Conservation (phyloP, 2,113 vertebrate genomes). For the Pachycephala philippinensis region DNA sequence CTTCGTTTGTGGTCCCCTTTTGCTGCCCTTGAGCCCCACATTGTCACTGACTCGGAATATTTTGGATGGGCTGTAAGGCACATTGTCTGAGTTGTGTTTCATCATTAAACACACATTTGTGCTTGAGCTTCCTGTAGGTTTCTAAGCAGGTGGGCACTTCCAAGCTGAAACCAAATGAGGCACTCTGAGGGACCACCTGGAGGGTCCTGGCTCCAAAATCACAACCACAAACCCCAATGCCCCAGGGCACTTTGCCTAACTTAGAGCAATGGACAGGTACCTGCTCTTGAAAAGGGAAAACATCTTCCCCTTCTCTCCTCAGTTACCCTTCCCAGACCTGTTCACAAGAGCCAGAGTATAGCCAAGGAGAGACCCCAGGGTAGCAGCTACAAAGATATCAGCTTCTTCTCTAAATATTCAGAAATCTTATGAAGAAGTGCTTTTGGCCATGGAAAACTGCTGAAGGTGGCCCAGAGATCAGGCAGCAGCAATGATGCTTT, state of each 20-base stretch:
- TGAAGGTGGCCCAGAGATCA: not conserved
- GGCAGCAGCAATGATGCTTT: not conserved
- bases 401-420: not conserved
- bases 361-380: not conserved
- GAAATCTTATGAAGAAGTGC: fast-evolving
- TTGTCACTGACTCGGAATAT: not conserved
- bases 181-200: not conserved
- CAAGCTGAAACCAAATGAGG: not conserved
- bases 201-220: not conserved
- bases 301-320: not conserved
- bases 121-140: not conserved
- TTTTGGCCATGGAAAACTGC: not conserved
- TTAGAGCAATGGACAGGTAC: not conserved
- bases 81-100: not conserved
- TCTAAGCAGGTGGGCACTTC: not conserved
- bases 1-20: not conserved
- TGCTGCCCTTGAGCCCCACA: not conserved
- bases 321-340: not conserved
- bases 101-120: not conserved
- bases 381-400: not conserved
- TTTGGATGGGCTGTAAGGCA: not conserved
- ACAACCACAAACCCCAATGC: not conserved
- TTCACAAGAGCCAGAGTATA: not conserved
- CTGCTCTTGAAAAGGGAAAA: not conserved
- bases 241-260: not conserved